Evolutionary conservation across 2,797 vertebrate genomes (phyloP).

Genomic region (Sebastolobus alascanus): DNA sequence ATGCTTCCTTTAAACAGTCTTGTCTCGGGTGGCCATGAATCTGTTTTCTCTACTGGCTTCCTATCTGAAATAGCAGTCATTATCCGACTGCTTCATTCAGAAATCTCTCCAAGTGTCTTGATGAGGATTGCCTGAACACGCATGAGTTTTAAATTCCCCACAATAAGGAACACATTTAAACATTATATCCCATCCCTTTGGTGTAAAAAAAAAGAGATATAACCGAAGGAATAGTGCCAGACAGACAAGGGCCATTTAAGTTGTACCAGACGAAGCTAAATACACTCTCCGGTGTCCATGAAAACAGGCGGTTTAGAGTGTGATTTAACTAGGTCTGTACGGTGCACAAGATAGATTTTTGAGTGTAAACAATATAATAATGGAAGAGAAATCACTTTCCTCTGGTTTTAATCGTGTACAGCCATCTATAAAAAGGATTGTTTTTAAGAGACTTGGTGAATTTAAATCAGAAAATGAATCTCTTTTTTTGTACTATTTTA

Average conservation of each 20-base stretch:
- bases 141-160: slow-evolving; percentile 46
- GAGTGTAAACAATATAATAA: slow-evolving; percentile 82
- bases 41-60: slow-evolving; percentile 53
- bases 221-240: slow-evolving; percentile 61
- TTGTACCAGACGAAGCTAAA: slow-evolving; percentile 77
- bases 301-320: slow-evolving; percentile 75
- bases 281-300: slow-evolving; percentile 73
- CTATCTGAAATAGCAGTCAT: slow-evolving; percentile 59
- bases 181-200: slow-evolving; percentile 53
- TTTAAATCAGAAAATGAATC: slow-evolving; percentile 79
- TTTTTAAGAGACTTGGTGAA: slow-evolving; percentile 69
- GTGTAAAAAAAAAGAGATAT: slow-evolving; percentile 41
- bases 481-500: slow-evolving; percentile 73
- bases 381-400: slow-evolving; percentile 71
- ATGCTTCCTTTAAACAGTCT: slow-evolving; percentile 43
- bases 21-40: slow-evolving; percentile 32
- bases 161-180: slow-evolving; percentile 65
- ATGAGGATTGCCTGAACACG: slow-evolving; percentile 65
- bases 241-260: slow-evolving; percentile 78
- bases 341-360: slow-evolving; percentile 61
- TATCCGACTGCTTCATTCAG: slow-evolving; percentile 69
- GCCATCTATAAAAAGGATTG: slow-evolving; percentile 77
- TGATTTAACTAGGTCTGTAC: slow-evolving; percentile 77
- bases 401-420: slow-evolving; percentile 73
- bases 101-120: slow-evolving; percentile 56